phyloP scores from a whole-genome alignment of 2,113 vertebrate genomes.

The Ophiodon elongatus region DNA sequence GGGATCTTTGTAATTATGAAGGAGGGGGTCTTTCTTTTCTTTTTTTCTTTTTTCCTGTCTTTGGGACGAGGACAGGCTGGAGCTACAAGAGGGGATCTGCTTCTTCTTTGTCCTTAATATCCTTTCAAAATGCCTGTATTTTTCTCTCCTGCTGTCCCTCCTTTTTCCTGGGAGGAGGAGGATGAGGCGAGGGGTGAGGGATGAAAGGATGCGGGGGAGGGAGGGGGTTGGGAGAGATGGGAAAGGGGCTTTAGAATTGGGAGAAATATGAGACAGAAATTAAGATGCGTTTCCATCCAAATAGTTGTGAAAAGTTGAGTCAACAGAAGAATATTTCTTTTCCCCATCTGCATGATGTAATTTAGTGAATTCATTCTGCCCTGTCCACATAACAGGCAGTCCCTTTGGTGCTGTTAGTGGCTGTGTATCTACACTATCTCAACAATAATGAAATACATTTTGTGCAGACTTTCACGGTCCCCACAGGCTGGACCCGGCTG shows the following conservation, averaged over 20 bases:
- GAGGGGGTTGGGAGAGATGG: constrained; percentile 6
- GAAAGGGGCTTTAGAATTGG: constrained; percentile 11
- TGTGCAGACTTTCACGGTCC: neutral
- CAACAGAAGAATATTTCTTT: neutral
- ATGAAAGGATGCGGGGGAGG: constrained; percentile 43
- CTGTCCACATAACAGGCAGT: neutral
- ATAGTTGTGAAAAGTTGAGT: neutral
- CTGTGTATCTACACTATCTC: neutral
- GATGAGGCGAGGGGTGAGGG: constrained; percentile 2
- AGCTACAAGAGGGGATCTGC: constrained; percentile 27
- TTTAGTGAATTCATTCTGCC: neutral
- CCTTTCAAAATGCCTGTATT: constrained; percentile 5
- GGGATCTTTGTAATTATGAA: constrained; percentile 68
- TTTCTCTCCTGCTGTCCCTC: constrained; percentile 2
- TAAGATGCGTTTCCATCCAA: constrained; percentile 3
- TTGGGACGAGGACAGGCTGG: constrained; percentile 16
- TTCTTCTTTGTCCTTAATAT: constrained; percentile 37
- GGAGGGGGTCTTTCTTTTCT: constrained; percentile 38
- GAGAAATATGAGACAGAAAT: constrained; percentile 4
- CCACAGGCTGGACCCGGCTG: neutral
- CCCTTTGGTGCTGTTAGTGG: neutral
- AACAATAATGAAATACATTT: neutral
- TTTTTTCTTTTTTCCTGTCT: constrained; percentile 24
- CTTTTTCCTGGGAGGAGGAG: neutral
- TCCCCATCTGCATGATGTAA: neutral